Evolutionary conservation across 2,888 invertebrate species (phyloP), one percentile per base, ranked within the genome.

Genomic region (Hemicrepidius hirtus): DNA sequence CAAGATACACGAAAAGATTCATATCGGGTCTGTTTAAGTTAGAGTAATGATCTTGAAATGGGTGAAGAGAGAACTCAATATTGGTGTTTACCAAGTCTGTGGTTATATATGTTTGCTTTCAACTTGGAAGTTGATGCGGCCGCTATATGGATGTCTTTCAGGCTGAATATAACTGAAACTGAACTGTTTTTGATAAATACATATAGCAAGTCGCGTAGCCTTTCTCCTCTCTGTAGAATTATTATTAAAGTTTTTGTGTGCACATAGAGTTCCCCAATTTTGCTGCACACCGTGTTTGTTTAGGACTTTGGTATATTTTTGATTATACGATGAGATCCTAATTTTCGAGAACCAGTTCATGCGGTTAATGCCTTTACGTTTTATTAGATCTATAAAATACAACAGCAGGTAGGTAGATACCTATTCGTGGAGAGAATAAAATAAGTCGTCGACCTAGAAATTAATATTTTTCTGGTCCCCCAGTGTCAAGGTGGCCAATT

Each of bases 51-150:
- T 71, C 71, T 71, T 71, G 71, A 71, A 67, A 62, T 24, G 62
- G 53, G 67, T 63, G 62, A 71, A 71, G 71, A 62, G 62, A 67
- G 71, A 73, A 65, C 72, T 74, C 74, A 69, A 78, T 78, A 78
- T 78, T 78, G 67, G 71, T 78, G 76, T 78, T 78, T 77, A 73
- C 78, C 49, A 59, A 76, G 78, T 71, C 75, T 74, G 74, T 74
- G 73, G 76, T 76, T 77, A 75, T 76, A 75, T 76, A 71, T 78
- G 78, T 78, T 78, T 77, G 59, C 78, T 77, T 76, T 77, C 73
- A 76, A 75, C 76, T 76, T 74, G 64, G 72, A 73, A 73, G 73
- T 69, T 69, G 68, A 69, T 73, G 73, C 66, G 65, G 64, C 65
- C 50, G 50, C 65, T 69, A 28, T 65, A 67, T 64, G 57, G 64